Evolutionary conservation across 2,113 vertebrate genomes (phyloP), one percentile per base, ranked within the genome.

Genomic region (Dryoscopus gambensis): DNA sequence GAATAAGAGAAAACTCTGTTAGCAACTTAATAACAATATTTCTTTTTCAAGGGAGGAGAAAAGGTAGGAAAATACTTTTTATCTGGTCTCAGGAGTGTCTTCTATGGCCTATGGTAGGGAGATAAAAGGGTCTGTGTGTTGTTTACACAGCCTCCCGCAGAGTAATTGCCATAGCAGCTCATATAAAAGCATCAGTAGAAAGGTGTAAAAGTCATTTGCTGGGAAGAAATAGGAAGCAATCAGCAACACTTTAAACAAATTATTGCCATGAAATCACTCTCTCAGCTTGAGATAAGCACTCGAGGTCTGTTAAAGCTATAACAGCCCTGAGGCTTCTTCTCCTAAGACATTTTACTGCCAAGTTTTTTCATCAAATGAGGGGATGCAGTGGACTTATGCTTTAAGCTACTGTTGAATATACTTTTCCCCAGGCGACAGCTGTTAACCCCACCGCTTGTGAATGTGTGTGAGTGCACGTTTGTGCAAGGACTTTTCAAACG

Each of bases 201-300:
- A 98, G 98, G 97, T 98, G 98, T 95, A 98, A 97, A 98, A 98
- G 98, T 97, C 97, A 98, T 98, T 98, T 98, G 82, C 92, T 84
- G 57, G 88, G 81, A 96, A 97, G 97, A 98, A 97, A 95, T 97
- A 98, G 98, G 98, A 98, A 98, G 98, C 96, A 97, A 98, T 98
- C 98, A 96, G 97, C 97, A 95, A 96, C 97, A 97, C 97, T 98
- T 98, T 93, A 97, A 97, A 97, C 95, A 97, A 98, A 98, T 97
- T 96, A 98, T 97, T 96, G 96, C 98, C 97, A 85, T 98, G 98
- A 98, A 98, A 98, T 98, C 96, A 92, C 74, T 89, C 97, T 95
- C 97, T 92, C 97, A 89, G 95, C 94, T 98, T 98, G 95, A 98
- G 97, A 97, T 98, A 97, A 98, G 94, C 92, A 87, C 91, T 64